A percentile compares a stretch with the other conserved stretches of the same genome.
These are phyloP conservation scores for Lepilemur septentrionalis DNA, from an alignment of 2,797 vertebrate genomes.

Conservation along the genomic window DNA sequence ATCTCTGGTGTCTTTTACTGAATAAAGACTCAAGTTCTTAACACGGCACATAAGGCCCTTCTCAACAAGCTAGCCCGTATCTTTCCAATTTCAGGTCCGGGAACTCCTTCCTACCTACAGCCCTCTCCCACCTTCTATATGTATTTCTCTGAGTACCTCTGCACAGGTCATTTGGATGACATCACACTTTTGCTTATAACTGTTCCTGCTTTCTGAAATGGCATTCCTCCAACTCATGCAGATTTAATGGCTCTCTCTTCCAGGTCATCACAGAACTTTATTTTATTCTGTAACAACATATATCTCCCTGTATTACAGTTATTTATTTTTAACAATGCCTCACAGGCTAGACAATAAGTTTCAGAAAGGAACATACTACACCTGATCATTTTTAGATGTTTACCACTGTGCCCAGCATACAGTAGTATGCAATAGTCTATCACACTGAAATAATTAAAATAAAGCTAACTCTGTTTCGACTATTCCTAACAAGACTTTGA, in stretches of 20 bases:
- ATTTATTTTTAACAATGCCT: background rate
- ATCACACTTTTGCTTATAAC: background rate
- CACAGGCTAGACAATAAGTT: background rate
- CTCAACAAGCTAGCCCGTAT: background rate
- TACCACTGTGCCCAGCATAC: background rate
- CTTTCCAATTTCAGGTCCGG: background rate
- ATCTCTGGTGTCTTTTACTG: background rate
- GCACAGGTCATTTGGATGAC: background rate
- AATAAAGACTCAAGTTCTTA: background rate
- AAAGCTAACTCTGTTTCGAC: constrained; percentile 21
- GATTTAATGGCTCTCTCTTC: background rate
- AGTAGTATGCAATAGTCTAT: background rate
- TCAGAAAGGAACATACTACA: background rate
- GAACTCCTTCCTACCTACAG: background rate
- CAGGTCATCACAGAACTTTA: background rate
- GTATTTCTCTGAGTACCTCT: background rate
- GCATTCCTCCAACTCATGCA: background rate
- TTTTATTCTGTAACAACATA: background rate
- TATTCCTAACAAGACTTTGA: background rate
- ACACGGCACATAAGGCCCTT: background rate
- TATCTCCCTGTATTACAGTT: background rate
- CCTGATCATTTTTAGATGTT: background rate
- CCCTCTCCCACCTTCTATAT: background rate
- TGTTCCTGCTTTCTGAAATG: background rate
- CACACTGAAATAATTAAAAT: background rate